Conservation (phyloP, 2,888 invertebrate genomes). For the Agriopis aurantiaria region DNA sequence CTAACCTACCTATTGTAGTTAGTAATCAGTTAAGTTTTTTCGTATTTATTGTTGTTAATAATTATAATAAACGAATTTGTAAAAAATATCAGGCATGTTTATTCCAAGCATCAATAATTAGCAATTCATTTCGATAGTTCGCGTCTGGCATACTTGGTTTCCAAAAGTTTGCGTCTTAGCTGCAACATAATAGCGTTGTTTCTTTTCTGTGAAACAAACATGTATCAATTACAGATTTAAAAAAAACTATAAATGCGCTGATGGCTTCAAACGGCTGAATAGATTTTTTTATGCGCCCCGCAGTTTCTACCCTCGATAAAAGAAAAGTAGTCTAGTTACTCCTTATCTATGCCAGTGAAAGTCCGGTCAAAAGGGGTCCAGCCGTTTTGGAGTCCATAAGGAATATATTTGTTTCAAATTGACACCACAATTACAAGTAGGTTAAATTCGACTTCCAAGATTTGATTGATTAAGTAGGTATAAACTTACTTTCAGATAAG, state of each 20-base stretch:
- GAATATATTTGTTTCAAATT: no score
- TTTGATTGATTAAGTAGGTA: no score
- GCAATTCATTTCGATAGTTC: constrained; percentile 55
- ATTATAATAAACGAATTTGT: constrained; percentile 3
- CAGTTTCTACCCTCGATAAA: no score
- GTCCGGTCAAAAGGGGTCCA: no score
- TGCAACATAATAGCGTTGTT: constrained; percentile 79
- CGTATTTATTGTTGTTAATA: neutral
- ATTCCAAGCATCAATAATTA: neutral
- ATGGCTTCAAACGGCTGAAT: no score
- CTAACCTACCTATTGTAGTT: neutral
- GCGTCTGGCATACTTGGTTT: constrained; percentile 69
- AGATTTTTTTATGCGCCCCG: no score
- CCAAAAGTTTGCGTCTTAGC: constrained; percentile 70
- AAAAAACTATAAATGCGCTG: neutral
- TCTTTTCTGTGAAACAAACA: constrained; percentile 69
- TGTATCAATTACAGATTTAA: neutral
- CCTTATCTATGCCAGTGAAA: no score
- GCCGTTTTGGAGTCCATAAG: no score
- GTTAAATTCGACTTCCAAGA: no score
- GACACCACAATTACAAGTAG: no score
- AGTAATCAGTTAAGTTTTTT: neutral
- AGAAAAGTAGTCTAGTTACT: neutral
- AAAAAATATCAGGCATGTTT: neutral
- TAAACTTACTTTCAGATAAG: no score